Evolutionary conservation across 2,797 vertebrate species (phyloP), one percentile per base, ranked within the genome.

Genomic region (Glossophaga mutica): DNA sequence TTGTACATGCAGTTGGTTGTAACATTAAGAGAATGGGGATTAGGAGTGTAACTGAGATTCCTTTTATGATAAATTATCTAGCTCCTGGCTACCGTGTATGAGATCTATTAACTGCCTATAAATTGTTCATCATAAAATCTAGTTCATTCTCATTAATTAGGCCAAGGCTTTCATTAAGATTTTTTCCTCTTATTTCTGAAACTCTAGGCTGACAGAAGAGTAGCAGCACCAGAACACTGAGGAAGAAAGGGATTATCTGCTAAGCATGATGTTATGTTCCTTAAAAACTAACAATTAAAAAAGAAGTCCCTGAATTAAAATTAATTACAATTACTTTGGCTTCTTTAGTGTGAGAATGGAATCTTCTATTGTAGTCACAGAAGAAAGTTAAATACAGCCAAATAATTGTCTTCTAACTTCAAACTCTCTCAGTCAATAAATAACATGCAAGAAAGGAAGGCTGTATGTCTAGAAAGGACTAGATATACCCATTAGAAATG

Each of bases 91-190:
- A 98, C 97, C 67, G 57, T 98, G 95, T 97, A 97, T 97, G 98
- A 98, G 98, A 95, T 98, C 97, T 98, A 98, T 98, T 98, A 98
- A 98, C 98, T 98, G 97, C 96, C 97, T 97, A 96, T 98, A 98
- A 98, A 98, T 98, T 98, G 98, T 98, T 98, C 98, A 97, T 98
- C 93, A 90, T 98, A 98, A 98, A 98, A 98, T 98, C 98, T 98
- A 98, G 98, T 98, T 98, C 98, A 98, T 96, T 98, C 95, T 97
- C 96, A 97, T 97, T 98, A 98, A 98, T 98, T 98, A 98, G 98
- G 98, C 97, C 98, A 98, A 97, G 39, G 22, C 81, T 98, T 93
- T 94, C 98, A 86, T 97, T 95, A 98, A 98, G 92, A 90, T 91
- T 96, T 98, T 98, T 87, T 94, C 97, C 29, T 97, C 48, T 29